phyloP scores from a whole-genome alignment of 2,888 invertebrate species.

The Anoplius nigerrimus region DNA sequence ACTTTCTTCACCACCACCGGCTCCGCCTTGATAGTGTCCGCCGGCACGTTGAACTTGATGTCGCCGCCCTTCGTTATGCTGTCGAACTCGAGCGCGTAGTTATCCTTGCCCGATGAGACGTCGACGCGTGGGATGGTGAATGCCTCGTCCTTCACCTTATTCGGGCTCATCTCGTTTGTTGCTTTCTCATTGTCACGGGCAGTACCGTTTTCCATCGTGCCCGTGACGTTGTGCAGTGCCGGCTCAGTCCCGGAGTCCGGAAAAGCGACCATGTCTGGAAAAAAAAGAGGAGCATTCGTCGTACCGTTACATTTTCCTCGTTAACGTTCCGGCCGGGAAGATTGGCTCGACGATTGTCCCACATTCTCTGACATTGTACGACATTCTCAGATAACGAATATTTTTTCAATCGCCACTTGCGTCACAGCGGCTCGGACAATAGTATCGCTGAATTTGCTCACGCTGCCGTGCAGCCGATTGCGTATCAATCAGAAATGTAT shows the following conservation, averaged over 20 bases:
- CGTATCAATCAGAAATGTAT: no score
- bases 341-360: no score
- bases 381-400: no score
- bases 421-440: no score
- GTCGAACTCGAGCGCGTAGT: conserved; percentile 50
- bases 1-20: conserved; percentile 61
- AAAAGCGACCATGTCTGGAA: conserved; percentile 70
- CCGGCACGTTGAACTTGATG: conserved; percentile 51
- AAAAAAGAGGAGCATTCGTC: no score
- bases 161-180: conserved; percentile 33
- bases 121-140: conserved; percentile 39
- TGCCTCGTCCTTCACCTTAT: conserved; percentile 35
- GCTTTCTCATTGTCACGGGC: conserved; percentile 37
- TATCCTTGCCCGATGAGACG: conserved; percentile 54
- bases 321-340: no score
- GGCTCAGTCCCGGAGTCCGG: conserved; percentile 66
- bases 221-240: conserved; percentile 50
- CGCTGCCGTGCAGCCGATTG: no score
- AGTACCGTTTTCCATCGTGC: conserved; percentile 36
- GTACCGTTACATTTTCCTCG: no score
- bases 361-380: no score
- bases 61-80: conserved; percentile 33
- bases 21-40: conserved; percentile 59
- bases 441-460: no score
- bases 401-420: no score